Base-by-base conservation (phyloP, 2,888 invertebrate genomes). In the Polyommatus iphigenia region DNA sequence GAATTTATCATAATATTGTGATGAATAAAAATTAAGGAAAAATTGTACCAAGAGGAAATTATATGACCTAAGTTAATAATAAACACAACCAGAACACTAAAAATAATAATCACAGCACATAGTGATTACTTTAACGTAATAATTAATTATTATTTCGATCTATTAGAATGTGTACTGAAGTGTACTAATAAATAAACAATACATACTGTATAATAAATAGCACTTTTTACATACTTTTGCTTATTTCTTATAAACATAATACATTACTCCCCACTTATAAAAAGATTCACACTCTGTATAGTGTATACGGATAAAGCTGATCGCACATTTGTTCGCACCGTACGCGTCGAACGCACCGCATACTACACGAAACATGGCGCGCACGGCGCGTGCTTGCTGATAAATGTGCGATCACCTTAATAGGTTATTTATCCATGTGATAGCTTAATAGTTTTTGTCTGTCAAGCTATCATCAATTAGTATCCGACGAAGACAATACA, bases 71-170 rank as follows among this genome's bases (percentile, higher is more conserved):
- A 67, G 29, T 41, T 46, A 73, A 46, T 24, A 13, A n/a, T 41
- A 73, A 41, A 75, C 54, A 54, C 75, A 75, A 75, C 75, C 75
- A 18, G 18, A 75, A 50, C 18, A 1, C 24, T 50, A 73, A 50
- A 20, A 50, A 73, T 46, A 20, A 75, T 75, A 75, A 54, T 75
- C 75, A 75, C 75, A 75, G 75, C 75, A 41, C 50, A 50, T 13
- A 20, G n/a, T 46, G 73, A 75, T 54, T 50, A 50, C 15, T 50
- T 54, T 50, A 15, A 75, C 50, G 15, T 24, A 18, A 54, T 15
- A 50, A 75, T 18, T 72, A 71, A 29, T 32, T 36, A 75, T 50
- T 41, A 71, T 10, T 36, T 41, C 8, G n/a, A 71, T 41, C 4
- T 36, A 36, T 41, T 41, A 18, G 3, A 41, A 41, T 72, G 15